A percentile compares a stretch with the other conserved stretches of the same genome.
phyloP scores from a whole-genome alignment of 1,140 invertebrate genomes.

The Cydia amplana region DNA sequence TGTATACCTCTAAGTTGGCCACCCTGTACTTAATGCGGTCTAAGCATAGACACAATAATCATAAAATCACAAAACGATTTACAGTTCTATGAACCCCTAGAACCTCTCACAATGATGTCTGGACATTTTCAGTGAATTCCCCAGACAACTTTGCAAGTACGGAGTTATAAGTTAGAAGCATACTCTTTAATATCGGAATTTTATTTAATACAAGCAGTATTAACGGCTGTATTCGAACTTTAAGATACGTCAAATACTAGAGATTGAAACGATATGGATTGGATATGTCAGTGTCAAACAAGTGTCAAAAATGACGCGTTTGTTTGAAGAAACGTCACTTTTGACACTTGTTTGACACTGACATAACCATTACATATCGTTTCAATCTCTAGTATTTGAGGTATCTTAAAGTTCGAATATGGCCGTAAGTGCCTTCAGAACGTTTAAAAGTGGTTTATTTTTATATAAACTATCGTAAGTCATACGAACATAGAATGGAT shows the following conservation, averaged over 20 bases:
- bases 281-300: no score
- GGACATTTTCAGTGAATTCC: constrained; percentile 12
- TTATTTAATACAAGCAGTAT: constrained; percentile 1
- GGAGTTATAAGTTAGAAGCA: constrained; percentile 5
- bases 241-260: no score
- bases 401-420: no score
- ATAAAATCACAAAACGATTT: constrained; percentile 17
- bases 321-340: no score
- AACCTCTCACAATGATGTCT: constrained; percentile 21
- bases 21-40: background rate
- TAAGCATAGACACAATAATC: constrained; percentile 3
- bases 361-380: no score
- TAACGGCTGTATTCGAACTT: no score
- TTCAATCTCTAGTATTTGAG: no score
- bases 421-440: background rate
- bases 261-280: no score
- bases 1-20: no score
- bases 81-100: constrained; percentile 19
- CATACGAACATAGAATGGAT: no score
- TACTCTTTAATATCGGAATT: constrained; percentile 22
- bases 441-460: background rate
- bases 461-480: background rate
- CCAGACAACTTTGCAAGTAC: constrained; percentile 10
- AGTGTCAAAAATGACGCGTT: no score
- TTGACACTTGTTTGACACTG: no score